Conservation (phyloP, 2,113 vertebrate species). For the Cephalopterus ornatus region DNA sequence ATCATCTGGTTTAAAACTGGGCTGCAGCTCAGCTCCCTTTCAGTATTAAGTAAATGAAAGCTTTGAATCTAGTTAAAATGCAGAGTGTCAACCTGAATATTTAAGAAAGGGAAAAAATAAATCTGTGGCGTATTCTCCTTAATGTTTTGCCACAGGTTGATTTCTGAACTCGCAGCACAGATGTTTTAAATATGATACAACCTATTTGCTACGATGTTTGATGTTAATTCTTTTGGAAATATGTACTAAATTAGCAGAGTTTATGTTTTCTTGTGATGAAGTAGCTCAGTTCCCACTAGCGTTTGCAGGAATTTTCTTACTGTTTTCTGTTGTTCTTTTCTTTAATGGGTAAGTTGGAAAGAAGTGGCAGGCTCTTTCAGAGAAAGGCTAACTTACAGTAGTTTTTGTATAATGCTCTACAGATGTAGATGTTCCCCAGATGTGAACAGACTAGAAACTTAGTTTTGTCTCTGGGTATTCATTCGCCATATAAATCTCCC, state of each 20-base stretch:
- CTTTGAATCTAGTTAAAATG: conserved; percentile 19
- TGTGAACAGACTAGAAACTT: conserved; percentile 75
- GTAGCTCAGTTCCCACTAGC: not conserved
- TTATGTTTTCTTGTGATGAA: conserved; percentile 44
- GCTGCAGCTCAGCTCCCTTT: not conserved
- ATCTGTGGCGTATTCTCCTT: conserved; percentile 51
- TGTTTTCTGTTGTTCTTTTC: not conserved
- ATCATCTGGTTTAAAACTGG: not conserved
- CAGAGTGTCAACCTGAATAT: conserved; percentile 27
- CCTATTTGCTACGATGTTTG: not conserved
- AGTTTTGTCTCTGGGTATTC: conserved; percentile 76
- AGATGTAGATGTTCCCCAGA: conserved; percentile 71
- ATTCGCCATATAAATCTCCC: conserved; percentile 78
- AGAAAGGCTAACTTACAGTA: conserved; percentile 63
- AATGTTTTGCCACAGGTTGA: conserved; percentile 53
- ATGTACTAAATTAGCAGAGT: not conserved
- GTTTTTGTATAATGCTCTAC: conserved; percentile 64
- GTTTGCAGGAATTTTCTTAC: not conserved
- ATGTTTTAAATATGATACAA: conserved; percentile 62
- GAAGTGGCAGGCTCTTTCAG: conserved; percentile 38
- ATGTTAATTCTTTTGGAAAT: conserved; percentile 34
- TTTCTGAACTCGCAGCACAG: conserved; percentile 53
- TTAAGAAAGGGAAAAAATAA: conserved; percentile 28
- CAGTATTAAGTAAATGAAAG: conserved; percentile 39
- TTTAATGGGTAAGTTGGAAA: conserved; percentile 50